Base-by-base conservation (phyloP, 2,888 invertebrate species). In the Microlaimidae sp. region DNA sequence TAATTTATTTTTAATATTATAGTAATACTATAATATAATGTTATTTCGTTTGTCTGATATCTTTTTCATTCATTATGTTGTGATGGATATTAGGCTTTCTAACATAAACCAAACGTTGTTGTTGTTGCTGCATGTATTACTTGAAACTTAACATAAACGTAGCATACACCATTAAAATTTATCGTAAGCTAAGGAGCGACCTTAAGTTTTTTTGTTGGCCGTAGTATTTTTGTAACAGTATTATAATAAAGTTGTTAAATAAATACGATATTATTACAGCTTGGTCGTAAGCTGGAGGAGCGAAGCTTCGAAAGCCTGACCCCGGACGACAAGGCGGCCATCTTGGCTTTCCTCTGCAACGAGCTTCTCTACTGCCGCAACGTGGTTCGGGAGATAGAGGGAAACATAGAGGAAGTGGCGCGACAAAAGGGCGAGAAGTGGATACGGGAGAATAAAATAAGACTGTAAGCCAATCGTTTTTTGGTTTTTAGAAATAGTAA, bases 291-390 rank as follows among this genome's bases (percentile, higher is more conserved):
- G 62, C 77, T 92, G 17, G 80, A 82, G 55, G 82, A 82, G 69
- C 82, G 82, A 60, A 85, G 90, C 0, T 89, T 87, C 75, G 78
- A 87, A 54, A 81, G 88, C 0, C 75, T 93, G 2, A 82, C 81
- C 69, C 80, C 89, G 1, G 83, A 84, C 0, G 80, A 82, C 61
- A 93, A 93, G 70, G 82, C 88, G 0, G 81, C 83, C 59, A 84
- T 92, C 65, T 73, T 93, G 48, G 85, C 86, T 1, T 89, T 84
- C 74, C 78, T 93, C 26, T 92, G 92, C 74, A 87, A 93, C 73
- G 92, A 95, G 71, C 77, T 95, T 62, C 77, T 93, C 45, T 85
- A 88, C 73, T 90, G 89, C 72, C 88, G 89, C 73, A 81, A 85
- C 10, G 84, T 92, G 60, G 76, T 42, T 64, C 78, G 83, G 29